phyloP scores from a whole-genome alignment of 2,888 invertebrate genomes.

The Argyra leucocephala region DNA sequence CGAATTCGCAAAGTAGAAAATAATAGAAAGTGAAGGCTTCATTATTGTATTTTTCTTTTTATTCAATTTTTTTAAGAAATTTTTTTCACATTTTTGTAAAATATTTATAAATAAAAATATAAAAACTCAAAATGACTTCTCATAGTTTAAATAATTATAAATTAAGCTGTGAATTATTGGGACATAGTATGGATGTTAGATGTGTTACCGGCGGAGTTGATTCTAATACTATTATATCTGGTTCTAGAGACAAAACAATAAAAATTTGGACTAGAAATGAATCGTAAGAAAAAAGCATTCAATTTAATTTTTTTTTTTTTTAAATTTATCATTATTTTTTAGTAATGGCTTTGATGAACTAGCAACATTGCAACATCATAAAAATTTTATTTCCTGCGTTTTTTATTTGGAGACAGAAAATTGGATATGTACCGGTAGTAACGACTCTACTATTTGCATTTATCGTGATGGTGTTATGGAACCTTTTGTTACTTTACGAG shows the following conservation, averaged over 20 bases:
- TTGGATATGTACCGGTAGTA: conserved; percentile 77
- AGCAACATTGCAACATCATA: conserved; percentile 67
- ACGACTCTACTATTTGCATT: conserved; percentile 73
- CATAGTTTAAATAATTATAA: conserved; percentile 52
- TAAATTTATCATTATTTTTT: no score
- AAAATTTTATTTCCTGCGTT: conserved; percentile 75
- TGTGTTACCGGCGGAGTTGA: conserved; percentile 50
- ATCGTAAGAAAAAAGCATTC: conserved; percentile 43
- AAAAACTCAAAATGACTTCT: conserved; percentile 12
- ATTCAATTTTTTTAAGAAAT: no score
- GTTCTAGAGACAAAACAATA: conserved; percentile 79
- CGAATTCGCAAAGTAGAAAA: no score
- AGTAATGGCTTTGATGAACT: conserved; percentile 56
- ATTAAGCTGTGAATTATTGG: conserved; percentile 64
- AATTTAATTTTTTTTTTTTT: conserved; percentile 11
- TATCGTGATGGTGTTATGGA: conserved; percentile 62
- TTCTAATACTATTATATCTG: conserved; percentile 67
- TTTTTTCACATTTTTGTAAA: no score
- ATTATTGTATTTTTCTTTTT: no score
- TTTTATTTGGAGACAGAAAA: conserved; percentile 65
- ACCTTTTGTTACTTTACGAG: conserved; percentile 60
- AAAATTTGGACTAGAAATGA: conserved; percentile 70
- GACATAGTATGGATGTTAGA: conserved; percentile 80
- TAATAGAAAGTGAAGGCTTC: no score
- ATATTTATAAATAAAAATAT: not conserved